These are phyloP conservation scores for Squalus acanthias DNA, from an alignment of 2,797 vertebrate genomes.

Conservation along the genomic window DNA sequence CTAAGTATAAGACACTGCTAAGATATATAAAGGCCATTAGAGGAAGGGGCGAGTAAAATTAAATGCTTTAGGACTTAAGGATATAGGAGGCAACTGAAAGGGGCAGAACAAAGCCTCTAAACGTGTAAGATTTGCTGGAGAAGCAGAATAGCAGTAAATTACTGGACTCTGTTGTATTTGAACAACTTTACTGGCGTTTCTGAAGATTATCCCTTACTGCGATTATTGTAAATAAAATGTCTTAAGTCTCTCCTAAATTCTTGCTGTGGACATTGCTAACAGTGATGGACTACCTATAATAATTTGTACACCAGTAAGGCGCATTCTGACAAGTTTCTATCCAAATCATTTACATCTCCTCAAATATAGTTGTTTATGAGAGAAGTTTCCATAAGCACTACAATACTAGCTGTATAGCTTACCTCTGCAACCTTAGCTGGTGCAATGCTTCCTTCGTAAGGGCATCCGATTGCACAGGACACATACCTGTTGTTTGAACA, in stretches of 20 bases:
- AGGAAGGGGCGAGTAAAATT: neutral
- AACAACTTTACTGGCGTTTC: neutral
- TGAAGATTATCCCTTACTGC: neutral
- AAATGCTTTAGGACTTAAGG: neutral
- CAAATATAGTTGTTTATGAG: neutral
- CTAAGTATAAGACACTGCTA: neutral
- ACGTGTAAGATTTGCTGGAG: neutral
- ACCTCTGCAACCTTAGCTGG: conserved; percentile 82
- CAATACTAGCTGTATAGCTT: conserved; percentile 44
- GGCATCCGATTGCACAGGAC: conserved; percentile 85
- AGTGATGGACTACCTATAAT: neutral
- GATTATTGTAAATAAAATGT: neutral
- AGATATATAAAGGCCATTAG: neutral
- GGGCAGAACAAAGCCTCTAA: neutral
- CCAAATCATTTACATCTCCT: neutral
- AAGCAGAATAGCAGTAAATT: neutral
- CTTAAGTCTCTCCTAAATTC: neutral
- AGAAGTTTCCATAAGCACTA: neutral
- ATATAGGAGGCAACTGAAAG: neutral
- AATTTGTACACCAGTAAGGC: neutral
- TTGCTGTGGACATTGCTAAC: neutral
- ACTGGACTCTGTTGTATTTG: neutral
- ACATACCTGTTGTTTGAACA: conserved; percentile 68
- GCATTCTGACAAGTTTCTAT: neutral
- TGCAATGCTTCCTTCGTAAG: conserved; percentile 73